Conservation (phyloP, 2,888 invertebrate genomes). For the Heliconius ismenius region DNA sequence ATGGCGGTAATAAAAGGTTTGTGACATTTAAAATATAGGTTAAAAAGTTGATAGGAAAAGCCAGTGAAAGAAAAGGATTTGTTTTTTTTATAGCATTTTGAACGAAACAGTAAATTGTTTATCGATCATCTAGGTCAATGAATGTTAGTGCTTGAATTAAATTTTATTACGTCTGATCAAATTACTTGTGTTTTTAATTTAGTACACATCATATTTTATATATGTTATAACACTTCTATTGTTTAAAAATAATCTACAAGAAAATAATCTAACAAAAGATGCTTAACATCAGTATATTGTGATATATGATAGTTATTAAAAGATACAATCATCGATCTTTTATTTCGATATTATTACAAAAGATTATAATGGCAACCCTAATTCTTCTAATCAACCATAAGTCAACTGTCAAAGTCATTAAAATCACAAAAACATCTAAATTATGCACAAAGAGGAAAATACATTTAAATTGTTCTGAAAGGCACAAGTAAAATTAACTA, state of each 20-base stretch:
- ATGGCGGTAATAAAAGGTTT: neutral
- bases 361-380: neutral
- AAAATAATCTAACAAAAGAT: neutral
- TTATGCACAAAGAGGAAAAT: conserved; percentile 33
- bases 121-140: too few species aligned
- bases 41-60: neutral
- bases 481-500: conserved; percentile 35
- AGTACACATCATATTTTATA: too few species aligned
- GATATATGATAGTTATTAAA: too few species aligned
- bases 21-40: neutral
- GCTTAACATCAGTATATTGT: neutral
- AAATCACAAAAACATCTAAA: conserved; percentile 40
- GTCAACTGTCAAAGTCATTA: conserved; percentile 13
- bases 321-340: neutral
- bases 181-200: too few species aligned
- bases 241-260: neutral
- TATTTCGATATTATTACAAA: neutral
- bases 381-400: neutral
- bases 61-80: neutral
- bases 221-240: neutral
- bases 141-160: too few species aligned
- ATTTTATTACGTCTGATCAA: too few species aligned
- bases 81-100: too few species aligned
- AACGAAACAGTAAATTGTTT: too few species aligned
- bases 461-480: conserved; percentile 6